These are phyloP conservation scores for Stratiomys singularior DNA, from an alignment of 2,888 invertebrate genomes.

Conservation along the genomic window DNA sequence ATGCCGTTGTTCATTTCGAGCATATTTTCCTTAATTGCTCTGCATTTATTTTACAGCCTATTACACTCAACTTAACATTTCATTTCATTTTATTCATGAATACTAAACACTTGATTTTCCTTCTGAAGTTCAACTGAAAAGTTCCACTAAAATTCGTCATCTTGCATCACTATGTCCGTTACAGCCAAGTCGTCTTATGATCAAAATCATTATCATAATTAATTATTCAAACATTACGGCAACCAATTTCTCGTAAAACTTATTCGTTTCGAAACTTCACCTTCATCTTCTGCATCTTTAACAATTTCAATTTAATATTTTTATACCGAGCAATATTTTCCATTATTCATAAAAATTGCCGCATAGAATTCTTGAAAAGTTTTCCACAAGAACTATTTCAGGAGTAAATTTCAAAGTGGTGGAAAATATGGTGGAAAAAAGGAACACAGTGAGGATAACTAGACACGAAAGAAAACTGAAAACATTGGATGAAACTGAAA, in stretches of 20 bases:
- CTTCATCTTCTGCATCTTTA: not conserved
- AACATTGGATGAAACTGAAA: not conserved
- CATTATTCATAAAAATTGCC: conserved; percentile 35
- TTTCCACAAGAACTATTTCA: not conserved
- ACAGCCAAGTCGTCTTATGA: not conserved
- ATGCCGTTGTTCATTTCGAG: no score
- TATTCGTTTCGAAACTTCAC: not conserved
- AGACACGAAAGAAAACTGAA: not conserved
- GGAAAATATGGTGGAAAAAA: not conserved
- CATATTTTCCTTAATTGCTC: no score
- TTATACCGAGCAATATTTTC: not conserved
- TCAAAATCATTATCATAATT: conserved; percentile 25
- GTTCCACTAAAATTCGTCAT: not conserved
- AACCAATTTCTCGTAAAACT: conserved; percentile 20
- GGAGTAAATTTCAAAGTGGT: conserved; percentile 15
- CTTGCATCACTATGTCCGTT: not conserved
- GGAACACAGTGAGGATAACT: not conserved
- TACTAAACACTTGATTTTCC: conserved; percentile 14
- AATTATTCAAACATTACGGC: conserved; percentile 29
- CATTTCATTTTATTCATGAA: conserved; percentile 5
- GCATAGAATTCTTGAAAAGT: conserved; percentile 9
- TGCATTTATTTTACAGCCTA: not conserved
- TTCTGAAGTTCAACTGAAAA: not conserved
- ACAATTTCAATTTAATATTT: conserved; percentile 11
- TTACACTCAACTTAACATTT: not conserved